phyloP scores from a whole-genome alignment of 2,888 invertebrate genomes.

The Hypena proboscidalis region DNA sequence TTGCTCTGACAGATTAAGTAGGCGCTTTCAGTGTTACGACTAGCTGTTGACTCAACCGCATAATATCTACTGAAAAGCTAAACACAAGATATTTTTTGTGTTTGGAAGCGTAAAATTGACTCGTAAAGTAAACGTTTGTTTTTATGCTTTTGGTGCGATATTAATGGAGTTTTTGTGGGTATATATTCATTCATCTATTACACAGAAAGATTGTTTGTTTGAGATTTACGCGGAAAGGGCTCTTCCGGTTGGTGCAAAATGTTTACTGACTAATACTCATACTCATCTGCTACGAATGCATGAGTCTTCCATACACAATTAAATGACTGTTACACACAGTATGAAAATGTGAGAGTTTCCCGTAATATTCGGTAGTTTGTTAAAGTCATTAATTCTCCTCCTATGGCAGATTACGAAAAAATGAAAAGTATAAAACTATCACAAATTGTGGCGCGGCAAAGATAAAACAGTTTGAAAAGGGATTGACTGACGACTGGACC shows the following conservation, averaged over 20 bases:
- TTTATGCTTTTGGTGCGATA: slow-evolving; percentile 2
- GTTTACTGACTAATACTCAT: background rate
- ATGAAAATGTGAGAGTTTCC: too few relatives aligned
- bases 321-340: too few relatives aligned
- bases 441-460: too few relatives aligned
- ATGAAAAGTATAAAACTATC: too few relatives aligned
- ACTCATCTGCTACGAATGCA: too few relatives aligned
- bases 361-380: too few relatives aligned
- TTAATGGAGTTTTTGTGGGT: slow-evolving; percentile 9
- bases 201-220: slow-evolving; percentile 7
- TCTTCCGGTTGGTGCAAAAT: background rate
- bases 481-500: too few relatives aligned
- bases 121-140: slow-evolving; percentile 11
- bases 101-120: slow-evolving; percentile 4
- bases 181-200: slow-evolving; percentile 10
- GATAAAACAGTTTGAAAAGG: too few relatives aligned
- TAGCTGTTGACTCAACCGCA: slow-evolving; percentile 23
- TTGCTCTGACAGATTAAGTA: slow-evolving; percentile 25
- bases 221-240: slow-evolving; percentile 1
- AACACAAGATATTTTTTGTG: slow-evolving; percentile 4
- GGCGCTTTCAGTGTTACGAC: slow-evolving; percentile 18
- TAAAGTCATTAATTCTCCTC: too few relatives aligned
- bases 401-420: too few relatives aligned
- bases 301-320: too few relatives aligned
- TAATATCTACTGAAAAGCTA: slow-evolving; percentile 1